phyloP scores from a whole-genome alignment of 2,797 vertebrate genomes.

The Sebastes kiyomatsui region DNA sequence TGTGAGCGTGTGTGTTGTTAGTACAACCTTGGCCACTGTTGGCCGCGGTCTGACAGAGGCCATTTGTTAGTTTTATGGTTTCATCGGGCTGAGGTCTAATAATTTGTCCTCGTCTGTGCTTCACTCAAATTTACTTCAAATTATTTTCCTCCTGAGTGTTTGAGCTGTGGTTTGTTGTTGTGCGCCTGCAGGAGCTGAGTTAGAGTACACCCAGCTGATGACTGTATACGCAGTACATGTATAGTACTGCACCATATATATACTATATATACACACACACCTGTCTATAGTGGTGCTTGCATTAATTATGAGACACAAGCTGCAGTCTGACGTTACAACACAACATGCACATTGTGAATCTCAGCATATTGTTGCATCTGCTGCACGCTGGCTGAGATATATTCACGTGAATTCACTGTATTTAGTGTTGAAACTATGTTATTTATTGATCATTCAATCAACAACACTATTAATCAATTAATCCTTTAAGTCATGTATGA shows the following conservation, averaged over 20 bases:
- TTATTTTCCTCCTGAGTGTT: slow-evolving; percentile 38
- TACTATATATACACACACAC: background rate
- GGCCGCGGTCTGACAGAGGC: slow-evolving; percentile 56
- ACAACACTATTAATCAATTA: background rate
- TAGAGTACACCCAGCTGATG: background rate
- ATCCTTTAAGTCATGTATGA: background rate
- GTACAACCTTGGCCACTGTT: slow-evolving; percentile 53
- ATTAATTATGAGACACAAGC: background rate
- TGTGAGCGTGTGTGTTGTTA: slow-evolving; percentile 16
- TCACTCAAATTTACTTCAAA: slow-evolving; percentile 42
- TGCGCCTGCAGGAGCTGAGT: background rate
- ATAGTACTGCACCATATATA: background rate
- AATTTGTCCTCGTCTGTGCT: slow-evolving; percentile 44
- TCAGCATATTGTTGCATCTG: background rate
- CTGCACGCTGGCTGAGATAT: background rate
- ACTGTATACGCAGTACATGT: background rate
- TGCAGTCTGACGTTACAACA: background rate
- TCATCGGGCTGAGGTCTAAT: slow-evolving; percentile 53
- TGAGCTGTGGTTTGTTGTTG: background rate
- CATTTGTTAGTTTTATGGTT: slow-evolving; percentile 72
- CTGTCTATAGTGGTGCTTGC: background rate
- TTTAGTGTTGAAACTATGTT: background rate
- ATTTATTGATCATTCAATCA: background rate
- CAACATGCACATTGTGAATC: background rate
- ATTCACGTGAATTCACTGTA: background rate